Base-by-base conservation (phyloP, 2,888 invertebrate species). In the Teleiodes luculella region DNA sequence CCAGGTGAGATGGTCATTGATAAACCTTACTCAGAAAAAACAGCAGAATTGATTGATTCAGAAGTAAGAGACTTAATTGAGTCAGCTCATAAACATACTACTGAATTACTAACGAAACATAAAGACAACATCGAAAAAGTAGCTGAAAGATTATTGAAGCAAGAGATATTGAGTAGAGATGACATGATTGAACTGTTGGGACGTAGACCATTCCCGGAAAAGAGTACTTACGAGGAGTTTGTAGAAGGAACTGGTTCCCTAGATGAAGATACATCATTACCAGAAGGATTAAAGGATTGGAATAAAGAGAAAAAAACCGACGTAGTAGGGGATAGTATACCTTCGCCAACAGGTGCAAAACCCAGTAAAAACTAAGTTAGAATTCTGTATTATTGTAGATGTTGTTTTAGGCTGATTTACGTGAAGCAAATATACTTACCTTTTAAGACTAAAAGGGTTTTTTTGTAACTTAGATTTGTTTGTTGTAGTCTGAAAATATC, bases 181-280 rank as follows among this genome's bases (percentile, higher is more conserved):
- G 99, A 99, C 76, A 98, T 99, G 98, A 96, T 99, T 59, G 98
- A 98, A 79, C 86, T 99, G 33, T 90, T 99, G 46, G 99, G 99
- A 0, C 92, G 93, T 24, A 90, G 99, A 64, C 99, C 99, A 0
- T 99, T 99, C 92, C 95, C 95, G 10, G 99, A 99, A 83, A 99
- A 99, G 89, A 98, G 98, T 11, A 99, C 99, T 8, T 99, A 99
- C 73, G 99, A 99, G 83, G 97, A 99, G 76, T 99, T 99, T 83
- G 99, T 99, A 0, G 98, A 98, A 84, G 98, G 98, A 1, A 98
- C 98, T 0, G 99, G 99, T 1, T 98, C 98, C 0, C 93, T 99
- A 68, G 99, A 99, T 62, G 99, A 99, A 83, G 97, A 99, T 71
- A 98, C 98, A 0, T 86, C 93, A 0, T 90, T 99, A 65, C 99